These are phyloP conservation scores for Drosophila meridionalis DNA, from an alignment of 2,888 invertebrate species.

Conservation along the genomic window DNA sequence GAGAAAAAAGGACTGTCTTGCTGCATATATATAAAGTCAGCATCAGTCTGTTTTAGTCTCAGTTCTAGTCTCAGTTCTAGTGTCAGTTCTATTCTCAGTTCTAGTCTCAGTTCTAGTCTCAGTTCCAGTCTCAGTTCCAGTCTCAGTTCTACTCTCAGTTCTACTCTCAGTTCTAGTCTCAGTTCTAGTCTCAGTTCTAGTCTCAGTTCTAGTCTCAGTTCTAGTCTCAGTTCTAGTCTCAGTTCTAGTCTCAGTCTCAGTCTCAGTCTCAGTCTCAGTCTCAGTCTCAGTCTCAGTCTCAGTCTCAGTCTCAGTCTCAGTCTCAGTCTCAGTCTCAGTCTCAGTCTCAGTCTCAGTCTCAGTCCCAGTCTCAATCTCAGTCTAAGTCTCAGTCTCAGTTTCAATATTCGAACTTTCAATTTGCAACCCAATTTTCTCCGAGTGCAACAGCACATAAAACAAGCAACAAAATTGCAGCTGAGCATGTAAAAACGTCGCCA, in stretches of 20 bases:
- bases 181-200: not conserved
- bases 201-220: not conserved
- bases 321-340: not conserved
- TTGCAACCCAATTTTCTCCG: not conserved
- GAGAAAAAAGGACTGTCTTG: not conserved
- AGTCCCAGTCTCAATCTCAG: not conserved
- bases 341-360: not conserved
- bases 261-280: not conserved
- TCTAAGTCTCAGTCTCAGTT: not conserved
- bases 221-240: not conserved
- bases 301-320: not conserved
- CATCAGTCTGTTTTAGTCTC: not conserved
- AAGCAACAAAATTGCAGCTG: conserved; percentile 64
- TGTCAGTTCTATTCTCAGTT: not conserved
- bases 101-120: not conserved
- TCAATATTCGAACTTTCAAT: not conserved
- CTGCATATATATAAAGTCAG: not conserved
- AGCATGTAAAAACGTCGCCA: conserved; percentile 62
- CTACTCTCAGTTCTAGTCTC: no score
- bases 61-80: not conserved
- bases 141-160: not conserved
- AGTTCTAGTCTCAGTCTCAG: not conserved
- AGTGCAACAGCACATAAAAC: conserved; percentile 61
- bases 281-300: not conserved
- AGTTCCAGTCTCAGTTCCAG: not conserved